These are phyloP conservation scores for Tipula helvola DNA, from an alignment of 2,888 invertebrate genomes.

Conservation along the genomic window DNA sequence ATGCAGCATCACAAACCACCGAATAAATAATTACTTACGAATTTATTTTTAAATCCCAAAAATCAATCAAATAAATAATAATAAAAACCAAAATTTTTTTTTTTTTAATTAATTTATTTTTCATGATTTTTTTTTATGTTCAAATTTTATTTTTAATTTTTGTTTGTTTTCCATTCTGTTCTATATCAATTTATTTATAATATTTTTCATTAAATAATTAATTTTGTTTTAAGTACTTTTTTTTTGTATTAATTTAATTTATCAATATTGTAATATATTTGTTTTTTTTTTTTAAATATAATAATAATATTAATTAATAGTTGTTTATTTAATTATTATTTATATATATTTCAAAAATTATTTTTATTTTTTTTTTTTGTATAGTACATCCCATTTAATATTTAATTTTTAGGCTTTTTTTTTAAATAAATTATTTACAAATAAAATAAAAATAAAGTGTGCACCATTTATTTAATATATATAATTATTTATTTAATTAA, in stretches of 20 bases:
- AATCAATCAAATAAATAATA: neutral
- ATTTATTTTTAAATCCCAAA: no score
- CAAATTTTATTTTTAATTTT: neutral
- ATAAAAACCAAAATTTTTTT: neutral
- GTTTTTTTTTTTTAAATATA: neutral
- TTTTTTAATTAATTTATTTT: neutral
- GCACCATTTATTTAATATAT: neutral
- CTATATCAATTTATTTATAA: conserved; percentile 7
- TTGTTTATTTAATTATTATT: neutral
- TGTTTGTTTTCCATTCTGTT: neutral
- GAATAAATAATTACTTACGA: no score
- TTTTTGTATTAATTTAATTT: neutral
- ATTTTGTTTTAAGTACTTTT: conserved; percentile 5
- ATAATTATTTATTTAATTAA: neutral
- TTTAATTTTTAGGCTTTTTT: neutral
- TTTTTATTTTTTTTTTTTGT: neutral
- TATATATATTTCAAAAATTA: neutral
- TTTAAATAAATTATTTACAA: conserved; percentile 6
- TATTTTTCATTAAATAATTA: neutral
- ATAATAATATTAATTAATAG: conserved; percentile 1
- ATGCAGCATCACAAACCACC: no score
- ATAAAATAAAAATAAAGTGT: neutral
- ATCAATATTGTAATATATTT: neutral
- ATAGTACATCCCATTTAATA: conserved; percentile 8
- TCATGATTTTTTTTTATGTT: neutral